phyloP scores from a whole-genome alignment of 2,113 vertebrate genomes.

The Nothoprocta pentlandii region DNA sequence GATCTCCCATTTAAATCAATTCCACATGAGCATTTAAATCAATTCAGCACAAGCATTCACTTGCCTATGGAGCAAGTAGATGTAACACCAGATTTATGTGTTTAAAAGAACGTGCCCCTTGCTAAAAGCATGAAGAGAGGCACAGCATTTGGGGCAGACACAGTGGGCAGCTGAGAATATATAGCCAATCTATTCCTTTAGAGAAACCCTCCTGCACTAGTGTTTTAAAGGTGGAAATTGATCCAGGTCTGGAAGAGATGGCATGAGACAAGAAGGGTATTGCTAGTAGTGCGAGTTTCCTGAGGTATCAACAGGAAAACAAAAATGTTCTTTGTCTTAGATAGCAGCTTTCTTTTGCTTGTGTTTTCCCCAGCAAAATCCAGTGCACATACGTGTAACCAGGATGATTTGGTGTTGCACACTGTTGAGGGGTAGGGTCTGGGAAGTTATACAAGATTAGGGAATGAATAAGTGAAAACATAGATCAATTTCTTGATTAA shows the following conservation, averaged over 20 bases:
- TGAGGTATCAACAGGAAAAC: background rate
- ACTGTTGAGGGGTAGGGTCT: background rate
- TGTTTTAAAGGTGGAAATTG: background rate
- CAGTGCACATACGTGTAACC: background rate
- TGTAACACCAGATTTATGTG: background rate
- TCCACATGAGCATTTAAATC: background rate
- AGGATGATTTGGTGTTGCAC: background rate
- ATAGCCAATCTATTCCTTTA: background rate
- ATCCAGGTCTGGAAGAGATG: background rate
- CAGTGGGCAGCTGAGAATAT: background rate
- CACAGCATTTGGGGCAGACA: background rate
- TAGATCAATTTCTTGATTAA: background rate
- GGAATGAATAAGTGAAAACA: background rate
- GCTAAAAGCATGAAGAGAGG: background rate
- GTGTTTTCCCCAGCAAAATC: background rate
- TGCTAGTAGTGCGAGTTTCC: background rate
- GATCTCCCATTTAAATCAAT: background rate
- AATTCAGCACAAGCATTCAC: background rate
- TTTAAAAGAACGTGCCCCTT: background rate
- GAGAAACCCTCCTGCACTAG: background rate
- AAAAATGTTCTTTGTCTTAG: background rate
- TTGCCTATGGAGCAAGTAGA: background rate
- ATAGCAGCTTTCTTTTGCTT: background rate
- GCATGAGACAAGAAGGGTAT: background rate
- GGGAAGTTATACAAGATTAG: background rate